These are phyloP conservation scores for Disparrhopalites patrizii DNA, from an alignment of 2,888 invertebrate species.

Conservation along the genomic window DNA sequence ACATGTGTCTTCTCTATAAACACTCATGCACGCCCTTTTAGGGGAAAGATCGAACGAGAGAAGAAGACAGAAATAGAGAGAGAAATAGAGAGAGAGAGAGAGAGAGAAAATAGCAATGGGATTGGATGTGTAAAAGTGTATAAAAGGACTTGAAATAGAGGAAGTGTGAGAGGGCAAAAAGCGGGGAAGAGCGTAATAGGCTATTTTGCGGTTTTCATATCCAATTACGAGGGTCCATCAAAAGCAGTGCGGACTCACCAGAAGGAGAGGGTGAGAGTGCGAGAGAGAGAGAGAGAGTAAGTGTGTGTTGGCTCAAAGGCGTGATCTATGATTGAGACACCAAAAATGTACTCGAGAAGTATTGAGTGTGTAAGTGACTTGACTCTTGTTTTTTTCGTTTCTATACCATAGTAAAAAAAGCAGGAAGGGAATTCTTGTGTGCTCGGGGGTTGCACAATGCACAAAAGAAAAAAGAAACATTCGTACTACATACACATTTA, in stretches of 20 bases:
- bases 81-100: too few species aligned
- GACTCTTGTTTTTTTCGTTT: neutral
- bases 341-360: conserved; percentile 3
- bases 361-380: conserved; percentile 16
- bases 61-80: too few species aligned
- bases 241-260: conserved; percentile 7
- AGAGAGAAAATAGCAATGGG: too few species aligned
- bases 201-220: conserved; percentile 24
- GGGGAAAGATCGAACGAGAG: too few species aligned
- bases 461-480: neutral
- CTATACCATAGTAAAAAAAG: too few species aligned
- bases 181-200: neutral
- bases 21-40: too few species aligned
- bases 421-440: too few species aligned
- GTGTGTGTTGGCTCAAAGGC: conserved; percentile 26
- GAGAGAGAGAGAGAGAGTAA: conserved; percentile 28
- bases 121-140: neutral
- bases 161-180: neutral
- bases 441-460: neutral
- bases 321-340: conserved; percentile 29
- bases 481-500: neutral
- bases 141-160: neutral
- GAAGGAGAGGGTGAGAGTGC: conserved; percentile 30
- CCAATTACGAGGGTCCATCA: conserved; percentile 24
- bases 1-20: neutral